A percentile compares a stretch with the other conserved stretches of the same genome.
phyloP scores from a whole-genome alignment of 2,797 vertebrate species.

The Notoglanidium macrostoma region DNA sequence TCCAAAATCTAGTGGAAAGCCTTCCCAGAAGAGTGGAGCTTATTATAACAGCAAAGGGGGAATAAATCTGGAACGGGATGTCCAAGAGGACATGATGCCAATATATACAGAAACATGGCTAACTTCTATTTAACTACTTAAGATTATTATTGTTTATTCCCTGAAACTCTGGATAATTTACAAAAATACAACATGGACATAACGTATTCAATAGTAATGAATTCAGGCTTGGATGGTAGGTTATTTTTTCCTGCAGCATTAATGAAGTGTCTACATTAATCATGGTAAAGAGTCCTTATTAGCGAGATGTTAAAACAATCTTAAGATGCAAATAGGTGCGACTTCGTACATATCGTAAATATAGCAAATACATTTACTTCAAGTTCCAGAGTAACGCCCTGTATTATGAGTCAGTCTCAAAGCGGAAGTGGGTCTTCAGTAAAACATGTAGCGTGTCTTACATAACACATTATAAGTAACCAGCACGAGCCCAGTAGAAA shows the following conservation, averaged over 20 bases:
- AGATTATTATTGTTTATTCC: background rate
- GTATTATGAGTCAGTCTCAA: constrained; percentile 69
- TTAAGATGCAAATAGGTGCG: background rate
- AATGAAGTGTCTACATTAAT: background rate
- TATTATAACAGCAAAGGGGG: background rate
- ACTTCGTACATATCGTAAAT: background rate
- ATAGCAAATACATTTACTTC: background rate
- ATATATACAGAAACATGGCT: background rate
- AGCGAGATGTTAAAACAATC: background rate
- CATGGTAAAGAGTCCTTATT: background rate
- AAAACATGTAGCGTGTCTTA: constrained; percentile 71
- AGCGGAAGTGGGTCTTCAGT: constrained; percentile 78
- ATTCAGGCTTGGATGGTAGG: background rate
- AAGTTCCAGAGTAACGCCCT: constrained; percentile 48
- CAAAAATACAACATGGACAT: background rate
- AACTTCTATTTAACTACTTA: background rate
- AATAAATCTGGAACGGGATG: background rate
- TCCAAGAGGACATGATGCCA: background rate
- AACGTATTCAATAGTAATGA: too few relatives aligned
- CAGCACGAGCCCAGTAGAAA: constrained; percentile 14
- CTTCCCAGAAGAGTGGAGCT: background rate
- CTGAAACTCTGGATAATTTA: background rate
- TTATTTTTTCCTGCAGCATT: background rate
- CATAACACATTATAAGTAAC: constrained; percentile 68
- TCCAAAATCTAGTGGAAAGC: background rate